Evolutionary conservation across 1,140 invertebrate genomes (phyloP), one percentile per base, ranked within the genome.

Genomic region (Stenopsyche tienmushanensis): DNA sequence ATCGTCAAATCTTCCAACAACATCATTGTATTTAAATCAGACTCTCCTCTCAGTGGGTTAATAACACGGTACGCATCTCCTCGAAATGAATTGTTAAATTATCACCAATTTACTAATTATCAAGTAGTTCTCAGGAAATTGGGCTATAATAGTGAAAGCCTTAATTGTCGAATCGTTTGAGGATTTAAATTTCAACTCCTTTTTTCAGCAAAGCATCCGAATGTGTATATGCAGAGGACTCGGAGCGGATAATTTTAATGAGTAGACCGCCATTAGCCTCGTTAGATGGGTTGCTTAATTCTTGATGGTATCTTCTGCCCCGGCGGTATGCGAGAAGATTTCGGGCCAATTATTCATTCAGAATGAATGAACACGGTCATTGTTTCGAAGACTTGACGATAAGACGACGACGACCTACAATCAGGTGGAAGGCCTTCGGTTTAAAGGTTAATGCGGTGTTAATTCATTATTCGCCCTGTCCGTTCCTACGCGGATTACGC

Each of bases 241-340:
- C 58, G 53, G 34, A 65, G 63, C 63, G 63, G 23, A 57, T 65
- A 59, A 65, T 65, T 65, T 65, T 65, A 65, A 65, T 58, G 54
- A 50, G 29, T 34, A 8, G 25, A 15, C 26, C n/a, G 63, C 44
- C 63, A 65, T 65, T 59, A 65, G 44, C 44, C 63, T 65, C 54
- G 54, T 42, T 42, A 39, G 18, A 41, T 3, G 44, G 44, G 34
- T 58, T 65, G 63, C 53, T 58, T 65, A 65, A 58, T 58, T 50
- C 63, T 34, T 23, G 42, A 55, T 57, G 53, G 39, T 65, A 57
- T 50, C 63, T 44, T n/a, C 57, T 53, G 41, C 20, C 9, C 34
- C 18, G 50, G 53, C 26, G 15, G 53, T 42, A 57, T n/a, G n/a
- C n/a, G n/a, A n/a, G n/a, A n/a, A n/a, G n/a, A n/a, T n/a, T n/a